A percentile compares a stretch with the other conserved stretches of the same genome.
phyloP scores from a whole-genome alignment of 2,797 vertebrate species.

The Periparus ater region DNA sequence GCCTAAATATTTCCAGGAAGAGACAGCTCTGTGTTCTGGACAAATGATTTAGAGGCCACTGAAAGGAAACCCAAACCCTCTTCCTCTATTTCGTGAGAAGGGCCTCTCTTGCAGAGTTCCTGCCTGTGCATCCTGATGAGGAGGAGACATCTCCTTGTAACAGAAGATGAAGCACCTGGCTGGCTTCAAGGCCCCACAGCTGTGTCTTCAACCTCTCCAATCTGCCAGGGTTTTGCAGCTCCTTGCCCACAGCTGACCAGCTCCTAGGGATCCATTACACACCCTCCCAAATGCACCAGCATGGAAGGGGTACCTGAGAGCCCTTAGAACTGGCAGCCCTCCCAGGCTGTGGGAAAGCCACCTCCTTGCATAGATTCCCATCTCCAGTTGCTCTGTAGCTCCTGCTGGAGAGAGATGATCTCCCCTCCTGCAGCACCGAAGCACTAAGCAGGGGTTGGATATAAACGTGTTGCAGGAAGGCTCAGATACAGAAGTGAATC shows the following conservation, averaged over 20 bases:
- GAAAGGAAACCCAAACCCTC: slow-evolving; percentile 20
- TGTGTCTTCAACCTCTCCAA: background rate
- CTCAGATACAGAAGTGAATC: background rate
- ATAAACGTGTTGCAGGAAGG: background rate
- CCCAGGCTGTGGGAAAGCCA: background rate
- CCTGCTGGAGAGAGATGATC: background rate
- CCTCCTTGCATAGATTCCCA: background rate
- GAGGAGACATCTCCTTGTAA: background rate
- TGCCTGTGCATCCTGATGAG: background rate
- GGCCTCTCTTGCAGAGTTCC: background rate
- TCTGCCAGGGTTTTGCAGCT: background rate
- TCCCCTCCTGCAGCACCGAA: background rate
- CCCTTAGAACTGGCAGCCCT: background rate
- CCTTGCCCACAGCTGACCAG: background rate
- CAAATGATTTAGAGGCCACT: slow-evolving; percentile 44
- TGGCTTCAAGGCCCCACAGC: background rate
- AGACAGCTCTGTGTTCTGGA: slow-evolving; percentile 2
- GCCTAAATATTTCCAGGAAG: slow-evolving; percentile 2
- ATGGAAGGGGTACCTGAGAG: background rate
- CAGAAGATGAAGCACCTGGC: background rate
- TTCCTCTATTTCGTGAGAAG: background rate
- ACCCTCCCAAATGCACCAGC: background rate
- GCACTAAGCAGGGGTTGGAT: background rate
- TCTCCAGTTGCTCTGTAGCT: background rate
- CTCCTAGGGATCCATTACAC: background rate